Evolutionary conservation across 2,797 vertebrate species (phyloP).

Genomic region (Gastrophryne carolinensis): DNA sequence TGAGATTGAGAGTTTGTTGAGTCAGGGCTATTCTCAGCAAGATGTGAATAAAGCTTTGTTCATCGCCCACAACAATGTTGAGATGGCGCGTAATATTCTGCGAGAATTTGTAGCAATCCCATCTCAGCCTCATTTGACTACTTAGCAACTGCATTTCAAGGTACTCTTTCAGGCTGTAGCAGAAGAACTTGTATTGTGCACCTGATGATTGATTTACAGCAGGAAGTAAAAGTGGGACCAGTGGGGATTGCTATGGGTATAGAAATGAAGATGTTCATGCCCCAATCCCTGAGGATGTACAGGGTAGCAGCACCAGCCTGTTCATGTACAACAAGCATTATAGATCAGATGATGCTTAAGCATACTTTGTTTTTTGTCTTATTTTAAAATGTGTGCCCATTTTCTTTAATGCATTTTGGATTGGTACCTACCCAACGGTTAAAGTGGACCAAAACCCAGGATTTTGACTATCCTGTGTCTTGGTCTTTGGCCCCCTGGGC

Average conservation of each 20-base stretch:
- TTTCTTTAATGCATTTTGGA: background rate
- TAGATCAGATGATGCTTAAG: slow-evolving; percentile 14
- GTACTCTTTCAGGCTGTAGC: slow-evolving; percentile 2
- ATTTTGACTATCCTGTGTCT: no score
- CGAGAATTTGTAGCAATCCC: slow-evolving; percentile 95
- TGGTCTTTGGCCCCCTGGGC: no score
- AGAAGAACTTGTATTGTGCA: background rate
- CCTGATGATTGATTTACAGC: slow-evolving; percentile 22
- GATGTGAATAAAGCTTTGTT: slow-evolving; percentile 98
- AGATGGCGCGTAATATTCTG: slow-evolving; percentile 98
- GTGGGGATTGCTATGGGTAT: slow-evolving; percentile 29
- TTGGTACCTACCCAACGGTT: background rate
- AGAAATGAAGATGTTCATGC: background rate
- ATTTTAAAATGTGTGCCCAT: background rate
- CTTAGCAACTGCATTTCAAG: slow-evolving; percentile 75
- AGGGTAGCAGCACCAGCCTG: slow-evolving; percentile 27
- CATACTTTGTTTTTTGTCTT: background rate
- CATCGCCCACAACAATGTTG: slow-evolving; percentile 98
- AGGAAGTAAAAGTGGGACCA: slow-evolving; percentile 30
- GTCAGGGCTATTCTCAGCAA: slow-evolving; percentile 96
- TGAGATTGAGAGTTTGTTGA: slow-evolving; percentile 93
- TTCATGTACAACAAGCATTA: slow-evolving; percentile 32
- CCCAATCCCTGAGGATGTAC: slow-evolving; percentile 25
- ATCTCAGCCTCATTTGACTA: slow-evolving; percentile 86
- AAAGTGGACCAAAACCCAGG: no score